phyloP scores from a whole-genome alignment of 1,140 invertebrate genomes.

The Leguminivora glycinivorella region DNA sequence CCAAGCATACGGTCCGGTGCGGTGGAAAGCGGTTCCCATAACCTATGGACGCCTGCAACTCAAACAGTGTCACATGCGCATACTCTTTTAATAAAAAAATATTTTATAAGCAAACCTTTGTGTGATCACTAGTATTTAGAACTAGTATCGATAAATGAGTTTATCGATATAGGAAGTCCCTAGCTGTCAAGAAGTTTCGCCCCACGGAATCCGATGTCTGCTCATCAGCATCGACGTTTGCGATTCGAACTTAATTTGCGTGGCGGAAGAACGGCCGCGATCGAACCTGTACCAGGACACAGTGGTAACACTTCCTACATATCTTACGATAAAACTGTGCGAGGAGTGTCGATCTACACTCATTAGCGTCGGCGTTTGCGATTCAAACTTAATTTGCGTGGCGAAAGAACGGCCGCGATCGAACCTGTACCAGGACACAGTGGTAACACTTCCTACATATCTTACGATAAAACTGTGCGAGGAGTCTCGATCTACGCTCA shows the following conservation, averaged over 20 bases:
- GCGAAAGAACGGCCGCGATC: constrained; percentile 44
- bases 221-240: constrained; percentile 60
- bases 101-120: too few relatives aligned
- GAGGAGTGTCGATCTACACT: constrained; percentile 36
- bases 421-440: constrained; percentile 56
- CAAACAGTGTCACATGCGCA: too few relatives aligned
- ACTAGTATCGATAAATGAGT: too few relatives aligned
- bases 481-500: constrained; percentile 35
- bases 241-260: constrained; percentile 47
- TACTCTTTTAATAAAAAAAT: too few relatives aligned
- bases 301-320: constrained; percentile 41
- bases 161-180: too few relatives aligned
- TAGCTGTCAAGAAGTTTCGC: too few relatives aligned
- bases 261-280: constrained; percentile 42
- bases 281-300: constrained; percentile 61
- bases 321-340: constrained; percentile 46
- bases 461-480: constrained; percentile 47
- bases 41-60: too few relatives aligned
- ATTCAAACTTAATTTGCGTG: constrained; percentile 48
- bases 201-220: too few relatives aligned
- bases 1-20: too few relatives aligned
- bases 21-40: too few relatives aligned
- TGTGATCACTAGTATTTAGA: too few relatives aligned
- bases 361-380: constrained; percentile 57
- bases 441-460: constrained; percentile 40